These are phyloP conservation scores for Struthidea cinerea DNA, from an alignment of 2,113 vertebrate genomes.

Conservation along the genomic window DNA sequence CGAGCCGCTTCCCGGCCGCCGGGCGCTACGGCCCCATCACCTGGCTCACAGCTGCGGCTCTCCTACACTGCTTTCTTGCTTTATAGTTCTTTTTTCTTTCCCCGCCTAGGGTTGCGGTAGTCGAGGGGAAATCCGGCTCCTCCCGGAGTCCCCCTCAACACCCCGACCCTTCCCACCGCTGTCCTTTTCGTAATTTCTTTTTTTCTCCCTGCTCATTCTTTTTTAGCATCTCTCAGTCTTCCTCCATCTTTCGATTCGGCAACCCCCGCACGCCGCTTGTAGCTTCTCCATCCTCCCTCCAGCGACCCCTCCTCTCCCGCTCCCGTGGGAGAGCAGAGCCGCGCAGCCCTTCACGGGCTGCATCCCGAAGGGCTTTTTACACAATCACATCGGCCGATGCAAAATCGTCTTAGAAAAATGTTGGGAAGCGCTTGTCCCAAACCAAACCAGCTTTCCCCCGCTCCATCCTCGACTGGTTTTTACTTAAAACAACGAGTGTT, in stretches of 20 bases:
- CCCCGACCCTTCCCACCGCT: background rate
- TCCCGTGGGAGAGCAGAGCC: background rate
- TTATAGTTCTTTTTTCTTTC: accelerated
- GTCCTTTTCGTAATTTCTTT: background rate
- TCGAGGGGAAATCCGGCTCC: background rate
- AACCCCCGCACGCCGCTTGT: background rate
- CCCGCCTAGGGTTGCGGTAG: background rate
- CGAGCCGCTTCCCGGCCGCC: background rate
- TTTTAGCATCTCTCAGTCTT: background rate
- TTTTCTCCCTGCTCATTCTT: accelerated
- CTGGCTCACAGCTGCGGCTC: background rate
- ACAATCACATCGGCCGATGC: background rate
- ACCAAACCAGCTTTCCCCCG: accelerated
- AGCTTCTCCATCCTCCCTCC: background rate
- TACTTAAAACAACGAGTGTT: background rate
- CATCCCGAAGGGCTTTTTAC: background rate
- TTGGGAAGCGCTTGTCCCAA: background rate
- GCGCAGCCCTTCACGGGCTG: background rate
- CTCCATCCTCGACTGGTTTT: accelerated
- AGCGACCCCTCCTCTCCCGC: background rate
- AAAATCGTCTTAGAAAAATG: background rate
- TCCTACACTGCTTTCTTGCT: background rate
- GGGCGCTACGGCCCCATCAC: background rate
- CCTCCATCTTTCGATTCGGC: background rate
- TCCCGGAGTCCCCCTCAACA: background rate